Conservation (phyloP, 1,140 invertebrate genomes). For the Nephila pilipes region DNA sequence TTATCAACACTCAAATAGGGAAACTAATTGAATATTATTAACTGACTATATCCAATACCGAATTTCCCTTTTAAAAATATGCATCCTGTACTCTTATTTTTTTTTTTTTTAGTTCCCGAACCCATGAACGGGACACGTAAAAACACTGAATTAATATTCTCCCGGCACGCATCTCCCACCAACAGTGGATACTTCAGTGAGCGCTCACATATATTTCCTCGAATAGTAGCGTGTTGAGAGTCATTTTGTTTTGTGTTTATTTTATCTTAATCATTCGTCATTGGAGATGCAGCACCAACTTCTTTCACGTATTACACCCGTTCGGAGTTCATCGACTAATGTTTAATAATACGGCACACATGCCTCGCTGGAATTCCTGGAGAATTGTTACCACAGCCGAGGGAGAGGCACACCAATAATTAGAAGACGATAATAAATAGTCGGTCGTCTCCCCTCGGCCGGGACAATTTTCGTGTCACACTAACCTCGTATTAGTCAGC, state of each 20-base stretch:
- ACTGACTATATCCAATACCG: background rate
- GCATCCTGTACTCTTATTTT: background rate
- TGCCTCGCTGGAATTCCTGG: background rate
- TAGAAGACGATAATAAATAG: constrained; percentile 60
- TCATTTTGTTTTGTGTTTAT: background rate
- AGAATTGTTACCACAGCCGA: constrained; percentile 40
- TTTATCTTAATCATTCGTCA: background rate
- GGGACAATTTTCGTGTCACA: constrained; percentile 72
- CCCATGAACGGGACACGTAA: background rate
- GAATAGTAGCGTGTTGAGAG: background rate
- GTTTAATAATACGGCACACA: constrained; percentile 27
- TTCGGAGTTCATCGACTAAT: constrained; percentile 29
- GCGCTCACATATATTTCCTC: background rate
- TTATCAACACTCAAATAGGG: too few relatives aligned
- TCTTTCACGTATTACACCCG: constrained; percentile 7
- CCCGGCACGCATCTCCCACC: background rate
- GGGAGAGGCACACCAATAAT: constrained; percentile 39
- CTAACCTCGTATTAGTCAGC: constrained; percentile 60
- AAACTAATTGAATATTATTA: too few relatives aligned
- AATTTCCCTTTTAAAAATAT: background rate
- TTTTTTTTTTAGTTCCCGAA: background rate
- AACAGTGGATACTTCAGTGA: background rate
- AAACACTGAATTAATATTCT: background rate
- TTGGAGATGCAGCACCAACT: background rate
- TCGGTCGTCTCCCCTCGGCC: constrained; percentile 38